Conservation (phyloP, 2,113 vertebrate species). For the Uria lomvia region DNA sequence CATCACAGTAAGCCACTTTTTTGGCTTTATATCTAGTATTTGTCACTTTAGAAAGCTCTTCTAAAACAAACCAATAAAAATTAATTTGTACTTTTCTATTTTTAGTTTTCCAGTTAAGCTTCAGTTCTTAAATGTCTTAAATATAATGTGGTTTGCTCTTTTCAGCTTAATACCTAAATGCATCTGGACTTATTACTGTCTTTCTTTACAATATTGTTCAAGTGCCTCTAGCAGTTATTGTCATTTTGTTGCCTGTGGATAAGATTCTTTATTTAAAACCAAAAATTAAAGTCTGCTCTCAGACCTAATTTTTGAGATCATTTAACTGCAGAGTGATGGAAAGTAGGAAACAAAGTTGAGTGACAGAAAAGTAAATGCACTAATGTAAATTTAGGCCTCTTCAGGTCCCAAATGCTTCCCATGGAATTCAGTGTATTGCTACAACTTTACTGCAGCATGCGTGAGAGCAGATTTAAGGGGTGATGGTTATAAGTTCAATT, state of each 20-base stretch:
- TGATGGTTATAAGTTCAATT: background rate
- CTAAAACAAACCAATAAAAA: background rate
- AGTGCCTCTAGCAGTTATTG: background rate
- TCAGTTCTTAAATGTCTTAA: background rate
- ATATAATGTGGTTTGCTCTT: background rate
- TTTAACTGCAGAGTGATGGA: background rate
- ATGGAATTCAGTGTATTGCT: background rate
- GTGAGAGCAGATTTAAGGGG: background rate
- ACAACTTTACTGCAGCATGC: background rate
- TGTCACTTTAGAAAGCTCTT: background rate
- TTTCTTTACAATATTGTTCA: background rate
- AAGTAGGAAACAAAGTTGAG: background rate
- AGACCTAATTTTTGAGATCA: background rate
- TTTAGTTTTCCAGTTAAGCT: background rate
- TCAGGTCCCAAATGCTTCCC: background rate
- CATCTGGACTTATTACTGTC: background rate
- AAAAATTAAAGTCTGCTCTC: background rate
- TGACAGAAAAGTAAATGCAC: background rate
- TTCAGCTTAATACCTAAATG: background rate
- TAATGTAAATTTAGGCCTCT: background rate
- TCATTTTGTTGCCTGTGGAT: background rate
- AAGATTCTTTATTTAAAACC: background rate
- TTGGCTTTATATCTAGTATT: background rate
- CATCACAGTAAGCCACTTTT: background rate
- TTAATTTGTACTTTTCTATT: background rate